These are phyloP conservation scores for Uromys caudimaculatus DNA, from an alignment of 2,797 vertebrate species.

Conservation along the genomic window DNA sequence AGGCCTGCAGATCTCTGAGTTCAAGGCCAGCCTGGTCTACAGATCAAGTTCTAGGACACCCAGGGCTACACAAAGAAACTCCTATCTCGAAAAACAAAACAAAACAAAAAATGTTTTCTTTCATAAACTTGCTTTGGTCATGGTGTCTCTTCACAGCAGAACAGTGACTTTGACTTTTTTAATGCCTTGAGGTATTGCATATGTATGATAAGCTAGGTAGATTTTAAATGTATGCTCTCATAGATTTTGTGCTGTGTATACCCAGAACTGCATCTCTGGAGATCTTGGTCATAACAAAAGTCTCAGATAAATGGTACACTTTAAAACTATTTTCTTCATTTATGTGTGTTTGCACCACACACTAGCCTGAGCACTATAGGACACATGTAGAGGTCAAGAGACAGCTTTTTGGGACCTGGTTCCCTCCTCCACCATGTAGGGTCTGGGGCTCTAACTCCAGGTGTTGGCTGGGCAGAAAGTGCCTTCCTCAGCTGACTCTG, in stretches of 20 bases:
- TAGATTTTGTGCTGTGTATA: background rate
- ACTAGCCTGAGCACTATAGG: background rate
- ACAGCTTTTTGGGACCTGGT: background rate
- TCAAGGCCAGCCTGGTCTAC: background rate
- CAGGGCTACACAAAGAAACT: background rate
- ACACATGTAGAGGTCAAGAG: background rate
- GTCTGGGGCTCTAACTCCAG: background rate
- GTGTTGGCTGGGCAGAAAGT: background rate
- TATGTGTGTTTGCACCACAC: background rate
- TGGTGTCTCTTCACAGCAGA: background rate
- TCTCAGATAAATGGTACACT: background rate
- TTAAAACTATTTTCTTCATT: background rate
- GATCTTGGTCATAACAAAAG: conserved; percentile 1
- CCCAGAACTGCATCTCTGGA: background rate
- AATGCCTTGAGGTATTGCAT: background rate
- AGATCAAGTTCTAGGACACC: background rate
- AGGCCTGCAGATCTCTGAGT: background rate
- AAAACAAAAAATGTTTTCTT: background rate
- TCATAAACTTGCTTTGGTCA: background rate
- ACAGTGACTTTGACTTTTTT: background rate
- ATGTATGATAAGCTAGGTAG: background rate
- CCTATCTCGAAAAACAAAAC: background rate
- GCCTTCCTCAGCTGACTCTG: background rate
- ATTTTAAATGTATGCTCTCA: background rate
- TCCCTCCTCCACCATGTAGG: background rate